A percentile compares a stretch with the other conserved stretches of the same genome.
phyloP scores from a whole-genome alignment of 1,140 invertebrate species.

The Galendromus occidentalis region DNA sequence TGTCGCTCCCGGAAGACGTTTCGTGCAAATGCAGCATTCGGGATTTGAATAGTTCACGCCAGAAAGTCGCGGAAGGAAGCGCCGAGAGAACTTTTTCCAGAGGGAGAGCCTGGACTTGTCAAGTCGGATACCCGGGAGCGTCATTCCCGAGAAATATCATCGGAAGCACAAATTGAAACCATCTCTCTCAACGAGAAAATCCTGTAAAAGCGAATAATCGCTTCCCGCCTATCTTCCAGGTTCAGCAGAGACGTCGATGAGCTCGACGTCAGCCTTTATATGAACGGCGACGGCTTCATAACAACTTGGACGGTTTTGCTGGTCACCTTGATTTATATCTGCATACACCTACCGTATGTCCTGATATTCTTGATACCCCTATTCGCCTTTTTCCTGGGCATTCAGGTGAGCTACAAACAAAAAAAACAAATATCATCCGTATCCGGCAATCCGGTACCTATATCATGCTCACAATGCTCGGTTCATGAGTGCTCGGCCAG shows the following conservation, averaged over 20 bases:
- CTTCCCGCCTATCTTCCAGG: not conserved
- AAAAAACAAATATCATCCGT: conserved; percentile 42
- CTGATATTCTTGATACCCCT: not conserved
- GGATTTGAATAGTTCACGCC: too few relatives aligned
- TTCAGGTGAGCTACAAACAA: conserved; percentile 10
- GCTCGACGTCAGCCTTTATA: not conserved
- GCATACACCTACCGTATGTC: not conserved
- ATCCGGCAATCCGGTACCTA: conserved; percentile 50
- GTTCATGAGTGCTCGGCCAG: conserved; percentile 39
- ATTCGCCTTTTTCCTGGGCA: not conserved
- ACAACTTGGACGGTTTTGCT: not conserved
- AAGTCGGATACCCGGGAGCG: too few relatives aligned
- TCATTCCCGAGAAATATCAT: too few relatives aligned
- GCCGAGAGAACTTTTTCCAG: too few relatives aligned
- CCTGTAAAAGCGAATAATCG: not conserved
- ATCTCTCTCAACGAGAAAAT: not conserved
- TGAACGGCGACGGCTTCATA: not conserved
- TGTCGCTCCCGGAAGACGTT: too few relatives aligned
- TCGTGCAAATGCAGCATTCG: too few relatives aligned
- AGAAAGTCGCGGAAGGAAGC: too few relatives aligned
- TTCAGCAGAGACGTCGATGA: conserved; percentile 8
- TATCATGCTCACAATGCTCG: conserved; percentile 46
- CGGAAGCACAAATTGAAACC: too few relatives aligned
- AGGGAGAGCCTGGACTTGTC: too few relatives aligned
- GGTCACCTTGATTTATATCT: not conserved